Evolutionary conservation across 1,140 invertebrate species (phyloP).

Genomic region (Zaprionus ghesquierei): DNA sequence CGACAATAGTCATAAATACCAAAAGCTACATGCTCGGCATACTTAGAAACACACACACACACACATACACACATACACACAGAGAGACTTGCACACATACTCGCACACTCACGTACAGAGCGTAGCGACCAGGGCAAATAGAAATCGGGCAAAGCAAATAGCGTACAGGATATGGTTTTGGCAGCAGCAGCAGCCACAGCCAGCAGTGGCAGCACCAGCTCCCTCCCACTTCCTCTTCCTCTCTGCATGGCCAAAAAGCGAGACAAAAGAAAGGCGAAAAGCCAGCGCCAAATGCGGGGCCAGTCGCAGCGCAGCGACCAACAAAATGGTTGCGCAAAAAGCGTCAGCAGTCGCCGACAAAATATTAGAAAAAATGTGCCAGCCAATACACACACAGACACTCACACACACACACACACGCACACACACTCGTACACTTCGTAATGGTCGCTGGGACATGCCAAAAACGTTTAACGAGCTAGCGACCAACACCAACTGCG

Average conservation of each 20-base stretch:
- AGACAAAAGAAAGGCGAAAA: slow-evolving; percentile 58
- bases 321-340: slow-evolving; percentile 80
- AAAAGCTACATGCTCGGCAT: slow-evolving; percentile 82
- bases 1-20: slow-evolving; percentile 83
- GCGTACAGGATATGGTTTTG: slow-evolving; percentile 78
- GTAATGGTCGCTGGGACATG: slow-evolving; percentile 63
- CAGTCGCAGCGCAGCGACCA: slow-evolving; percentile 28
- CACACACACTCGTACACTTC: background rate
- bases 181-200: slow-evolving; percentile 42
- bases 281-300: slow-evolving; percentile 48
- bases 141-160: slow-evolving; percentile 80
- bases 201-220: slow-evolving; percentile 30
- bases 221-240: background rate
- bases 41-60: slow-evolving; percentile 75
- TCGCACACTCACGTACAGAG: slow-evolving; percentile 23
- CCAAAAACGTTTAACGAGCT: slow-evolving; percentile 65
- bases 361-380: slow-evolving; percentile 66
- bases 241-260: slow-evolving; percentile 61
- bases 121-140: slow-evolving; percentile 64
- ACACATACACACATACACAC: background rate
- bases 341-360: slow-evolving; percentile 67
- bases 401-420: slow-evolving; percentile 16
- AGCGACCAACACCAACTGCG: slow-evolving; percentile 47
- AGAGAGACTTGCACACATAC: slow-evolving; percentile 1
- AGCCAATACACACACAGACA: slow-evolving; percentile 24